These are phyloP conservation scores for Drosophila rhopaloa DNA, from an alignment of 1,140 invertebrate species.

Conservation along the genomic window DNA sequence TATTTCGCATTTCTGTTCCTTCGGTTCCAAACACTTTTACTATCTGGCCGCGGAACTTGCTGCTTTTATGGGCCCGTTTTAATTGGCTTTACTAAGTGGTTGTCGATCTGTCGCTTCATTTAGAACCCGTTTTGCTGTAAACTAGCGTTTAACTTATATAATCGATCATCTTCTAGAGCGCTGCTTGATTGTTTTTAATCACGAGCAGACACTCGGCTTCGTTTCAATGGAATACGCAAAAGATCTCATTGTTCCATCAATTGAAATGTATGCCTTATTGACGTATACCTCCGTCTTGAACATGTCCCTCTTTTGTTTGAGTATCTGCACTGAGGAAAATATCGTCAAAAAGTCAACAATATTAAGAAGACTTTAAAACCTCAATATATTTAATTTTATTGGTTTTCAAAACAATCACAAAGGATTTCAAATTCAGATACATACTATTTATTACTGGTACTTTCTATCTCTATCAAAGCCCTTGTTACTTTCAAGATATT, in stretches of 20 bases:
- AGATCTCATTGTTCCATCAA: conserved; percentile 40
- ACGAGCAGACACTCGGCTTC: conserved; percentile 21
- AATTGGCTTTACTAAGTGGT: conserved; percentile 3
- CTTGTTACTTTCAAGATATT: no score
- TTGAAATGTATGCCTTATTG: conserved; percentile 47
- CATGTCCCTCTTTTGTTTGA: conserved; percentile 22
- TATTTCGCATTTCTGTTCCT: background rate
- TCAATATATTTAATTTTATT: no score
- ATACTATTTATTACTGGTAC: no score
- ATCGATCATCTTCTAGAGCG: conserved; percentile 23
- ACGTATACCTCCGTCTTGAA: conserved; percentile 21
- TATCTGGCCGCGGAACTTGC: background rate
- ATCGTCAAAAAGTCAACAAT: background rate
- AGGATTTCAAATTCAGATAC: no score
- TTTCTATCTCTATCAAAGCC: background rate
- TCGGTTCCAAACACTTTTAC: background rate
- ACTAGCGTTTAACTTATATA: conserved; percentile 7
- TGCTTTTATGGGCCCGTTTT: background rate
- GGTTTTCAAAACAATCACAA: no score
- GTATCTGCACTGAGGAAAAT: conserved; percentile 18
- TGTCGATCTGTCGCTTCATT: conserved; percentile 7
- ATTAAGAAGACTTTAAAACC: no score
- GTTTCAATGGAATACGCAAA: conserved; percentile 16
- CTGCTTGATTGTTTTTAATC: conserved; percentile 26
- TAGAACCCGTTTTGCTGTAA: conserved; percentile 11